phyloP scores from a whole-genome alignment of 2,888 invertebrate species.

The Campaea margaritaria region DNA sequence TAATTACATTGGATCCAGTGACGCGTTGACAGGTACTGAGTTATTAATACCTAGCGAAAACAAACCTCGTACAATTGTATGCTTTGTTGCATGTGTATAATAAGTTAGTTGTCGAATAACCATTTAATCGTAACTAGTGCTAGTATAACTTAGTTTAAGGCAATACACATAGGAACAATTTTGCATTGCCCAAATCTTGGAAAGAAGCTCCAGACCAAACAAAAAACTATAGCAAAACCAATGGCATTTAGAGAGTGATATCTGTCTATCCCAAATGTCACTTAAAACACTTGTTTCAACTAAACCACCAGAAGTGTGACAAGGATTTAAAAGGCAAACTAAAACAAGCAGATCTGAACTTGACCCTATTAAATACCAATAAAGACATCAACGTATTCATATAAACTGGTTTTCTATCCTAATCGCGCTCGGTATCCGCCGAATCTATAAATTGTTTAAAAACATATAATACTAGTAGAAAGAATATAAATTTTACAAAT shows the following conservation, averaged over 20 bases:
- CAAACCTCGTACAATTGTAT: neutral
- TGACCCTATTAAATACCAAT: slow-evolving; percentile 51
- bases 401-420: slow-evolving; percentile 31
- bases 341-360: slow-evolving; percentile 38
- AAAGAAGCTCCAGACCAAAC: too few relatives aligned
- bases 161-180: too few relatives aligned
- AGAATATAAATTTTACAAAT: slow-evolving; percentile 9
- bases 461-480: slow-evolving; percentile 7
- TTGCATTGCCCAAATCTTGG: too few relatives aligned
- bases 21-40: too few relatives aligned
- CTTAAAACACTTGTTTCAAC: slow-evolving; percentile 15
- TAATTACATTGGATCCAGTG: neutral
- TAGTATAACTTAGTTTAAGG: too few relatives aligned
- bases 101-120: too few relatives aligned
- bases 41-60: neutral
- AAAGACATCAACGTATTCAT: slow-evolving; percentile 42
- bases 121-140: too few relatives aligned
- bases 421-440: slow-evolving; percentile 17
- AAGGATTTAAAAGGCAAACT: slow-evolving; percentile 44
- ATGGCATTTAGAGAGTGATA: too few relatives aligned
- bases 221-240: too few relatives aligned
- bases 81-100: too few relatives aligned
- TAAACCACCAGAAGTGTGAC: slow-evolving; percentile 38
- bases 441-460: slow-evolving; percentile 16
- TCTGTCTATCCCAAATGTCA: neutral